phyloP scores from a whole-genome alignment of 2,113 vertebrate genomes.

The Neomonachus schauinslandi region DNA sequence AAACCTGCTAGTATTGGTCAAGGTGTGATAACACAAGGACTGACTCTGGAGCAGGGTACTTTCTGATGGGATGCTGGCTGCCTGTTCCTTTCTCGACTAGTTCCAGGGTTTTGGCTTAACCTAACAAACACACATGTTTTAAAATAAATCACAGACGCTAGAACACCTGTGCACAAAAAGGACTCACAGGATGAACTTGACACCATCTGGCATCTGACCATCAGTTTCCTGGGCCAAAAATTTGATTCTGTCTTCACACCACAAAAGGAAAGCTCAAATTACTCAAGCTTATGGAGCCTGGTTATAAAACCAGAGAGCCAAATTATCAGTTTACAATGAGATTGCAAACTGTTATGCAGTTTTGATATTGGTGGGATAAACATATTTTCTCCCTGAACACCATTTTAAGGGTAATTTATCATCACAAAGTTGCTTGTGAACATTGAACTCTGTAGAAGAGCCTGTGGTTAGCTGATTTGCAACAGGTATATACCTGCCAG shows the following conservation, averaged over 20 bases:
- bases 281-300: neutral
- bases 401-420: neutral
- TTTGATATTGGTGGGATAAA: neutral
- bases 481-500: neutral
- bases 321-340: neutral
- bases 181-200: neutral
- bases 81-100: neutral
- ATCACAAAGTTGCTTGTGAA: neutral
- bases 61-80: neutral
- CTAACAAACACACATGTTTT: neutral
- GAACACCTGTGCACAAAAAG: neutral
- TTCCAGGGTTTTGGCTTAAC: neutral
- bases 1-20: neutral
- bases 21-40: neutral
- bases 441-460: neutral
- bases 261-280: neutral
- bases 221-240: neutral
- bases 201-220: neutral
- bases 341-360: neutral
- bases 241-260: neutral
- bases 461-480: neutral
- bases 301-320: neutral
- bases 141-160: neutral
- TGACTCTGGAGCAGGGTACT: neutral
- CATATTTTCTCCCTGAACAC: constrained; percentile 11